These are phyloP conservation scores for Poeciliopsis turneri DNA, from an alignment of 2,797 vertebrate species.

Conservation along the genomic window DNA sequence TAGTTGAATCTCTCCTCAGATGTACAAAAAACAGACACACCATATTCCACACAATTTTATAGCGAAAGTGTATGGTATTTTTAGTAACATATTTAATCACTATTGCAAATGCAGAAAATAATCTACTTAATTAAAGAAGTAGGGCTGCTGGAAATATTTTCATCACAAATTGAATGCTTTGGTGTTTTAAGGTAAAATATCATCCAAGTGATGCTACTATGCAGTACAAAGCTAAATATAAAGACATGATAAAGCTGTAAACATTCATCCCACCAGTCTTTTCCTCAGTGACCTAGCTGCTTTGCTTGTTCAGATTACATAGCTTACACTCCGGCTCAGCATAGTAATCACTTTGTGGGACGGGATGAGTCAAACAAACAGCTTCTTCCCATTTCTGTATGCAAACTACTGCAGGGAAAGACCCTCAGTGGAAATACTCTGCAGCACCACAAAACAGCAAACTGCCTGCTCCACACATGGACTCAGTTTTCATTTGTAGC, in stretches of 20 bases:
- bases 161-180: not conserved
- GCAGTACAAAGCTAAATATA: constrained; percentile 1
- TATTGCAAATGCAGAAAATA: not conserved
- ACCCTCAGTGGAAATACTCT: constrained; percentile 5
- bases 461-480: constrained; percentile 14
- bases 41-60: not conserved
- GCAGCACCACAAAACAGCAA: constrained; percentile 11
- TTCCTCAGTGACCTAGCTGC: constrained; percentile 30
- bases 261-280: constrained; percentile 20
- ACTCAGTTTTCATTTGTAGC: constrained; percentile 17
- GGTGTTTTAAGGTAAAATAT: not conserved
- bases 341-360: constrained; percentile 33
- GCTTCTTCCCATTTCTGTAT: constrained; percentile 13
- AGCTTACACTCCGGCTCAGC: constrained; percentile 26
- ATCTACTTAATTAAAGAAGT: not conserved
- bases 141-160: not conserved
- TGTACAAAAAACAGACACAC: not conserved
- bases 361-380: constrained; percentile 18
- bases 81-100: not conserved
- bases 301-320: constrained; percentile 44
- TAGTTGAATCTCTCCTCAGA: not conserved
- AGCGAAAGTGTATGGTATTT: not conserved
- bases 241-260: not conserved
- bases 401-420: constrained; percentile 22
- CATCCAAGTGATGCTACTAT: constrained; percentile 4